A percentile compares a stretch with the other conserved stretches of the same genome.
Evolutionary conservation across 2,797 vertebrate genomes (phyloP).

Genomic region (Sphenopsis melanotis): DNA sequence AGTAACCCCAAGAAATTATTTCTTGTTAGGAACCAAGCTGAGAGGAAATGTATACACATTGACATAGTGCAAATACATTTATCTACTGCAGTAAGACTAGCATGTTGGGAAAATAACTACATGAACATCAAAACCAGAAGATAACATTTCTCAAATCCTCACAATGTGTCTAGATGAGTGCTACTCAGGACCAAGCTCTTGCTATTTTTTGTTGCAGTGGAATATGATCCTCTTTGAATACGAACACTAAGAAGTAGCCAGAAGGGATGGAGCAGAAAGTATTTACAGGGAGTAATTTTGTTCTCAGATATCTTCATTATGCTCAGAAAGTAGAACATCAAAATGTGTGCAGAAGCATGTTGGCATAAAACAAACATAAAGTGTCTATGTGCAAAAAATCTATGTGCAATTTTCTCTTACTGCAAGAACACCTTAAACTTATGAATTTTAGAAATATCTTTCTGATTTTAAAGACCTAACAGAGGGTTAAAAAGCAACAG

Average conservation of each 20-base stretch:
- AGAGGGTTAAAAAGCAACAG: not conserved
- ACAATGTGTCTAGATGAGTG: not conserved
- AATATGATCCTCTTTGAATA: not conserved
- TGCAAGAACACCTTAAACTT: not conserved
- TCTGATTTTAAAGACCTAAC: not conserved
- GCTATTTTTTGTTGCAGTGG: not conserved
- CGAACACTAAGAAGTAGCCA: not conserved
- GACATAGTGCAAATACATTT: not conserved
- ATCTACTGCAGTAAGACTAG: not conserved
- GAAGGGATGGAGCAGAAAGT: not conserved
- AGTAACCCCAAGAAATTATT: not conserved
- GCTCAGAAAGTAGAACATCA: constrained; percentile 18
- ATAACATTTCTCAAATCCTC: not conserved
- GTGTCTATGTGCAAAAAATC: not conserved
- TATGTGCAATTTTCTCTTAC: not conserved
- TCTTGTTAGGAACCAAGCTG: not conserved
- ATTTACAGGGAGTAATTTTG: not conserved
- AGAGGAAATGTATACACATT: not conserved
- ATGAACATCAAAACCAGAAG: not conserved
- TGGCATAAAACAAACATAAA: not conserved
- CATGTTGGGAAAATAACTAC: not conserved
- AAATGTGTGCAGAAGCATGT: not conserved
- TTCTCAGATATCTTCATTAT: constrained; percentile 18
- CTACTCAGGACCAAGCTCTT: not conserved
- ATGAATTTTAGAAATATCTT: not conserved